A percentile compares a stretch with the other conserved stretches of the same genome.
Conservation (phyloP, 2,888 invertebrate species). For the Corbicula japonica region DNA sequence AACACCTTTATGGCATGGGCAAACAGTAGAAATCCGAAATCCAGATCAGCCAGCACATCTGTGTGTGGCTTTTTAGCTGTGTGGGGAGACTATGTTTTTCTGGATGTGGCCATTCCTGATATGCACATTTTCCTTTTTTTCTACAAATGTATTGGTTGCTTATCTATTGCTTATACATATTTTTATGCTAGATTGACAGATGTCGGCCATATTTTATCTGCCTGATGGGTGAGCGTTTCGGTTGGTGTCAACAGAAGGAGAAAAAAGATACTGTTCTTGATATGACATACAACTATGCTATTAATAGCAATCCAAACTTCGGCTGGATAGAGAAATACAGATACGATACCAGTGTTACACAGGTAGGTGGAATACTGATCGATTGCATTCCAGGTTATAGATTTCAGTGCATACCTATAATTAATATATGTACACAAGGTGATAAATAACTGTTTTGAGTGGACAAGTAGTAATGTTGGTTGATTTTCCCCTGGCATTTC, state of each 20-base stretch:
- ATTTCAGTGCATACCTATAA: no score
- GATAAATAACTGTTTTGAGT: not conserved
- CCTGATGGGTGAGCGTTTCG: slow-evolving; percentile 81
- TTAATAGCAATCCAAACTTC: slow-evolving; percentile 70
- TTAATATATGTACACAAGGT: not conserved
- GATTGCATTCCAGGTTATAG: no score
- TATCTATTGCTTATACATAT: no score
- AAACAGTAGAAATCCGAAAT: no score
- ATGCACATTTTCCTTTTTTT: no score
- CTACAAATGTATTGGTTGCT: no score
- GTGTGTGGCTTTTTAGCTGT: no score
- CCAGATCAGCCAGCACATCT: no score
- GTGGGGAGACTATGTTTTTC: no score
- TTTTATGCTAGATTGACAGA: slow-evolving; percentile 73
- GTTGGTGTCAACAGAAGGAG: slow-evolving; percentile 74
- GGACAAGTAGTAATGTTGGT: not conserved
- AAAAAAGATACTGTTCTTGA: slow-evolving; percentile 71
- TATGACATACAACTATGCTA: slow-evolving; percentile 73
- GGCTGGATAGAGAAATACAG: slow-evolving; percentile 75
- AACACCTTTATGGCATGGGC: no score
- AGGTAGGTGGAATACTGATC: slow-evolving; percentile 65
- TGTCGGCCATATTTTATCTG: slow-evolving; percentile 82
- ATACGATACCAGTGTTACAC: slow-evolving; percentile 76
- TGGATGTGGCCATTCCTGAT: no score
- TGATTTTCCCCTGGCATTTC: no score